Evolutionary conservation across 2,888 invertebrate species (phyloP).

Genomic region (Tenthredo amoena): DNA sequence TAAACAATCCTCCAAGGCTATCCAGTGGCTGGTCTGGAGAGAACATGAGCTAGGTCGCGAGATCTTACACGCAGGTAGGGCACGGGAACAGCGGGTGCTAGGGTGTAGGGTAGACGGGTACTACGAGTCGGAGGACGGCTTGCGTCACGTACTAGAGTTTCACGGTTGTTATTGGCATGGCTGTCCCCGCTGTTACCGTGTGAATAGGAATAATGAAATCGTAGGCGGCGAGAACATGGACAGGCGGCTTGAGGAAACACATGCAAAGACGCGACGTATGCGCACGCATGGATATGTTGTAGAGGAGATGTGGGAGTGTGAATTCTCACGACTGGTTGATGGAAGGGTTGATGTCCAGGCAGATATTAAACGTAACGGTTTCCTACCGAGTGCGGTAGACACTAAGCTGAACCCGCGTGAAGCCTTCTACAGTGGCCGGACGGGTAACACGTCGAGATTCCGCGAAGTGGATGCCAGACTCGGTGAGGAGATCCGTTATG

Average conservation of each 20-base stretch:
- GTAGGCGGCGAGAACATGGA: conserved; percentile 46
- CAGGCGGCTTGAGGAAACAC: conserved; percentile 44
- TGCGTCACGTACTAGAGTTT: conserved; percentile 50
- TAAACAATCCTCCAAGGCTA: conserved; percentile 62
- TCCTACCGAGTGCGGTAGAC: not conserved
- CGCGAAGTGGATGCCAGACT: not conserved
- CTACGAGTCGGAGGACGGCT: conserved; percentile 35
- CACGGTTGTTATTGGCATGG: conserved; percentile 57
- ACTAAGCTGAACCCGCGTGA: not conserved
- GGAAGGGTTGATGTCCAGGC: not conserved
- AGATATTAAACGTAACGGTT: not conserved
- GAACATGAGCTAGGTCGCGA: conserved; percentile 39
- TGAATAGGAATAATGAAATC: not conserved
- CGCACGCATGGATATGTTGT: not conserved
- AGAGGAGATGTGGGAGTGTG: conserved; percentile 57
- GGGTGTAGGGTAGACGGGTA: conserved; percentile 53
- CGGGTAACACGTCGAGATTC: not conserved
- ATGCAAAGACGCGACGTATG: not conserved
- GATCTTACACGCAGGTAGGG: conserved; percentile 60
- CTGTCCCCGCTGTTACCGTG: conserved; percentile 34
- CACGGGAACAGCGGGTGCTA: not conserved
- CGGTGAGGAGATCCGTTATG: conserved; percentile 56
- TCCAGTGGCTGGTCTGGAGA: conserved; percentile 57
- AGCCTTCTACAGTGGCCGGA: not conserved
- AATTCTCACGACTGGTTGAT: not conserved